These are phyloP conservation scores for Aphis craccivora DNA, from an alignment of 1,140 invertebrate genomes.

Conservation along the genomic window DNA sequence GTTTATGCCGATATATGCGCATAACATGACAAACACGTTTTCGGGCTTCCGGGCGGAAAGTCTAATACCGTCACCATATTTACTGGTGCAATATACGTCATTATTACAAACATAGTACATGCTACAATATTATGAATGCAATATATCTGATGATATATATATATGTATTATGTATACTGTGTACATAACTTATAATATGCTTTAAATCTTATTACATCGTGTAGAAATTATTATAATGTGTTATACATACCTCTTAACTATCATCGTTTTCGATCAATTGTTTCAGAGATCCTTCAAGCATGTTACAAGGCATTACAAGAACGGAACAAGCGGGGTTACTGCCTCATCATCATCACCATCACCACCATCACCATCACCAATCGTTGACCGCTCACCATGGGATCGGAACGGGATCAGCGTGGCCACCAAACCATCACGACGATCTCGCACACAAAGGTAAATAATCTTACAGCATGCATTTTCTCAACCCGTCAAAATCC, in stretches of 20 bases:
- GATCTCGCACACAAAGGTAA: slow-evolving; percentile 54
- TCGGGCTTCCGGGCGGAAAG: neutral
- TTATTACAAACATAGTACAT: neutral
- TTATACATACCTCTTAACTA: neutral
- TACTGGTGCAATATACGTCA: neutral
- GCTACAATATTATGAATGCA: neutral
- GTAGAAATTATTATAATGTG: neutral
- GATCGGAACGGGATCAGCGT: slow-evolving; percentile 17
- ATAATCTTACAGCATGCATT: too few relatives aligned
- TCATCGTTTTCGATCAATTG: neutral
- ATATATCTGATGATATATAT: neutral
- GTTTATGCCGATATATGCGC: neutral
- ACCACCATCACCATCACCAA: slow-evolving; percentile 52
- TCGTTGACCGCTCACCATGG: slow-evolving; percentile 45
- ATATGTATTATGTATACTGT: too few relatives aligned
- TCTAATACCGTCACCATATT: neutral
- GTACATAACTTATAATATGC: neutral
- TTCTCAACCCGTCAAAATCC: neutral
- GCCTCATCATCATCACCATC: slow-evolving; percentile 55
- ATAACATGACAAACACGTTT: neutral
- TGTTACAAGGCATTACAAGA: slow-evolving; percentile 56
- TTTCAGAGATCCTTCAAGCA: slow-evolving; percentile 35
- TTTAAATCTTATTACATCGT: neutral
- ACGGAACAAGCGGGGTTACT: slow-evolving; percentile 42
- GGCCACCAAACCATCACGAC: slow-evolving; percentile 47